These are phyloP conservation scores for Mormyrus hasselquistii DNA, from an alignment of 2,797 vertebrate species.

Conservation along the genomic window DNA sequence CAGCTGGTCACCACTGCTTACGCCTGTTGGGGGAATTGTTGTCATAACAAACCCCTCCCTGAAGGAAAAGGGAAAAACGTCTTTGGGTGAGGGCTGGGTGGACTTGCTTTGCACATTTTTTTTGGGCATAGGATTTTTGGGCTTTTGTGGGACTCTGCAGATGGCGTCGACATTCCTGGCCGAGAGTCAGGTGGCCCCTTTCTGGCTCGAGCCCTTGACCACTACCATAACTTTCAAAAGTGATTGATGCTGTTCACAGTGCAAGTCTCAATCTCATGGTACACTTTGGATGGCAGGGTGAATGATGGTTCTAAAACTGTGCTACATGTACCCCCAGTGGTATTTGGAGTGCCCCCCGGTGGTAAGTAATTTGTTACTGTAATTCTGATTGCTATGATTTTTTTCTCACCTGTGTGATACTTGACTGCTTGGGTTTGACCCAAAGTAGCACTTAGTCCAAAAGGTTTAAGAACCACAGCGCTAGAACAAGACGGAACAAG, in stretches of 20 bases:
- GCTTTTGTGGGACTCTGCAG: neutral
- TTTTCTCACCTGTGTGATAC: neutral
- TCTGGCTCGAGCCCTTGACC: neutral
- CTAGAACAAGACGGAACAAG: neutral
- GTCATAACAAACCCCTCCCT: neutral
- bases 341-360: neutral
- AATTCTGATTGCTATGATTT: neutral
- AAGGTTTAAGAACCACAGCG: neutral
- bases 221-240: neutral
- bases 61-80: neutral
- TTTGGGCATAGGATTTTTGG: neutral
- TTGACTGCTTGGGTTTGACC: neutral
- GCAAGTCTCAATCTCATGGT: neutral
- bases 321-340: neutral
- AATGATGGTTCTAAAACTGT: neutral
- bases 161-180: neutral
- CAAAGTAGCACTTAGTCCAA: neutral
- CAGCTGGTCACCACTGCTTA: neutral
- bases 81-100: neutral
- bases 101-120: neutral
- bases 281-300: neutral
- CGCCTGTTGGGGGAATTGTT: neutral
- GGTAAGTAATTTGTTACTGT: neutral
- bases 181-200: neutral
- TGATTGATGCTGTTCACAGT: neutral